A percentile compares a stretch with the other conserved stretches of the same genome.
Evolutionary conservation across 2,888 invertebrate genomes (phyloP).

Genomic region (Chironomus riparius): DNA sequence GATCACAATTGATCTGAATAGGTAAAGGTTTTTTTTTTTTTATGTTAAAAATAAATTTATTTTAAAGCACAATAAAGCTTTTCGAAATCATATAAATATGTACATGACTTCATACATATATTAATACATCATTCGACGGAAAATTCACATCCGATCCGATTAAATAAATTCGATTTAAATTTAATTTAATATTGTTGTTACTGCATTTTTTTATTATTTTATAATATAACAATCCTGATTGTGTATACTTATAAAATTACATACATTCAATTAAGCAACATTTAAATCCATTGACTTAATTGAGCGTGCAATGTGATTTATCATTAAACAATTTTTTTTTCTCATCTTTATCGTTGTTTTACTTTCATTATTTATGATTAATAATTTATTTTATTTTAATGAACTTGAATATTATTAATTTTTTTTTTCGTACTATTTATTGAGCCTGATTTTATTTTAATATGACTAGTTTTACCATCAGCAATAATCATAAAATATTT

Average conservation of each 20-base stretch:
- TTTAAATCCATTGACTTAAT: conserved; percentile 17
- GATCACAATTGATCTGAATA: too few species aligned
- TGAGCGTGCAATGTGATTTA: conserved; percentile 20
- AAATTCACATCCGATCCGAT: too few species aligned
- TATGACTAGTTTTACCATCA: not conserved
- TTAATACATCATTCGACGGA: too few species aligned
- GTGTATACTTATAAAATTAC: not conserved
- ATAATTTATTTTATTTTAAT: not conserved
- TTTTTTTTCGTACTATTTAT: not conserved
- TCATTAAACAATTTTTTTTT: conserved; percentile 9
- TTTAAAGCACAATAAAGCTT: too few species aligned
- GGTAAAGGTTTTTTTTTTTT: too few species aligned
- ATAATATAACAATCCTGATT: too few species aligned
- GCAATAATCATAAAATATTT: not conserved
- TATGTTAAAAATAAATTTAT: too few species aligned
- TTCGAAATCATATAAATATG: too few species aligned
- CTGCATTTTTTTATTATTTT: too few species aligned
- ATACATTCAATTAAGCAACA: conserved; percentile 4
- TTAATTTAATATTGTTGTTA: too few species aligned
- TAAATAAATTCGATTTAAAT: too few species aligned
- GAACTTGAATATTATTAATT: conserved; percentile 7
- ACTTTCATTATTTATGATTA: not conserved
- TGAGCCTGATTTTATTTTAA: not conserved
- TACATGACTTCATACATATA: too few species aligned
- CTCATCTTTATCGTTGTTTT: not conserved